Evolutionary conservation across 1,140 invertebrate species (phyloP).

Genomic region (Hylyphantes graminicola): DNA sequence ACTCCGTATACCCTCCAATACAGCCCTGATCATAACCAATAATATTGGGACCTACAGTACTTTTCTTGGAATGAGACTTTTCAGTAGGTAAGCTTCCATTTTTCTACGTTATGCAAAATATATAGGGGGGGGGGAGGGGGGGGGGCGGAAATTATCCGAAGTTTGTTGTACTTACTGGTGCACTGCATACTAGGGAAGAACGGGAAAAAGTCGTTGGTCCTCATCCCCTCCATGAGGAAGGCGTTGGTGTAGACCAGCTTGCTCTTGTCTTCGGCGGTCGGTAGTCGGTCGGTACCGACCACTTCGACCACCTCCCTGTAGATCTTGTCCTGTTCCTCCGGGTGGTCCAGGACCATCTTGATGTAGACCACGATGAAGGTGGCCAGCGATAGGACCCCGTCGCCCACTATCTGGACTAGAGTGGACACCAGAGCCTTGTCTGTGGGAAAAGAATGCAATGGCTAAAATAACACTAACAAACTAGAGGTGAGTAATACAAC

Average conservation of each 20-base stretch:
- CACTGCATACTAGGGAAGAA: constrained; percentile 27
- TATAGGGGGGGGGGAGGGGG: no score
- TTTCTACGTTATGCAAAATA: no score
- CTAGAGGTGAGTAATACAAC: no score
- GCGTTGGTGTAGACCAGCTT: constrained; percentile 9
- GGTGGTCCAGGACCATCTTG: not conserved
- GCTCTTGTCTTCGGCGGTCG: constrained; percentile 14
- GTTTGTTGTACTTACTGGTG: not conserved
- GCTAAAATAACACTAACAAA: no score
- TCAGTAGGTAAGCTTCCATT: no score
- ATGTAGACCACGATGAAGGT: not conserved
- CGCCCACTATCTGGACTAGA: constrained; percentile 11
- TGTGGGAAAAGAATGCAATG: not conserved
- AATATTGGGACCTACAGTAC: no score
- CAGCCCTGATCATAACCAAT: no score
- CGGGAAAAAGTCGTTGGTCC: not conserved
- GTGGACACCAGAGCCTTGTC: not conserved
- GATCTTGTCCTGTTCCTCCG: constrained; percentile 26
- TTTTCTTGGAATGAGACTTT: no score
- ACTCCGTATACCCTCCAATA: no score
- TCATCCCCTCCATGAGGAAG: not conserved
- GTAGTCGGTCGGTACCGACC: not conserved
- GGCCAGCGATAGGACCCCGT: not conserved
- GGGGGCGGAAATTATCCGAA: no score
- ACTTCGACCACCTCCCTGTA: constrained; percentile 20